Conservation (phyloP, 2,888 invertebrate genomes). For the Lottia scabra region DNA sequence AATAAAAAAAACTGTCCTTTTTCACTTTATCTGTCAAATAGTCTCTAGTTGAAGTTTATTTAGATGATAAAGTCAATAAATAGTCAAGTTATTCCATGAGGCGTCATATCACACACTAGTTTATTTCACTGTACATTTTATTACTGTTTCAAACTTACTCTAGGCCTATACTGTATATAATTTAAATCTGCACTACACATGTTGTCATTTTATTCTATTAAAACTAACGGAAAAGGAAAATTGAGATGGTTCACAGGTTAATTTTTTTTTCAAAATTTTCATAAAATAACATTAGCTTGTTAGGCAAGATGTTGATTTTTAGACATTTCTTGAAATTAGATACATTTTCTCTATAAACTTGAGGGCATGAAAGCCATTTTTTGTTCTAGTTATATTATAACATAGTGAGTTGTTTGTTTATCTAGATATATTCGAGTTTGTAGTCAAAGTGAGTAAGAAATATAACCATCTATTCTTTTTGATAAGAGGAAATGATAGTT, state of each 20-base stretch:
- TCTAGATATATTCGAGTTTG: background rate
- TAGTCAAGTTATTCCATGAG: too few species aligned
- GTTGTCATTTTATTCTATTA: background rate
- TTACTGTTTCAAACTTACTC: too few species aligned
- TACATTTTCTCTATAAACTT: background rate
- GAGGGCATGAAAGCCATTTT: background rate
- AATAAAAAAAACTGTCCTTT: too few species aligned
- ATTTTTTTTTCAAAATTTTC: background rate
- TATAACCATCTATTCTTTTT: too few species aligned
- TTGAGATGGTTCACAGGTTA: background rate
- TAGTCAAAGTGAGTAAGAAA: background rate
- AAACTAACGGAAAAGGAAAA: background rate
- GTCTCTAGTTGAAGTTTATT: too few species aligned
- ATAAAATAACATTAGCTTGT: slow-evolving; percentile 2
- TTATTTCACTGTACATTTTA: too few species aligned
- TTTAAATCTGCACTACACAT: background rate
- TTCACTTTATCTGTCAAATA: too few species aligned
- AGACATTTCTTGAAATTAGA: background rate
- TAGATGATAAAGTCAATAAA: too few species aligned
- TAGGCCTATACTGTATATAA: background rate
- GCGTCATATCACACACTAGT: too few species aligned
- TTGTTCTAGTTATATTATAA: background rate
- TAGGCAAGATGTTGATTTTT: slow-evolving; percentile 3
- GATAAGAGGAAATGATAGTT: too few species aligned
- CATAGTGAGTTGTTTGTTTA: slow-evolving; percentile 1